Conservation (phyloP, 2,888 invertebrate species). For the Andrena minutula region DNA sequence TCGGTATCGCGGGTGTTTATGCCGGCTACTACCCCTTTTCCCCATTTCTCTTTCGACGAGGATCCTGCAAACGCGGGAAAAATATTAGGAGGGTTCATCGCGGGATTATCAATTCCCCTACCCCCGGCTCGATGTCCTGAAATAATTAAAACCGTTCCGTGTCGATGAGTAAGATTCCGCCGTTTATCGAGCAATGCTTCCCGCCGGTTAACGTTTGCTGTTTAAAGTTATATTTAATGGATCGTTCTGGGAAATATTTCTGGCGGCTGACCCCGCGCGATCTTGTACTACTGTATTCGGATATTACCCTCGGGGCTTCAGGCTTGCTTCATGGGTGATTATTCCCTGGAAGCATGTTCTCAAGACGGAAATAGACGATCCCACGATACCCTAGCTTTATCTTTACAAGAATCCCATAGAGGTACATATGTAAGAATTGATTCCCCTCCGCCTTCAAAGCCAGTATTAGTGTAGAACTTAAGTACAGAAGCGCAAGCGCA, state of each 20-base stretch:
- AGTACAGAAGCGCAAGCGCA: background rate
- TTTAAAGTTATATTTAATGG: too few species aligned
- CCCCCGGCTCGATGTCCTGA: background rate
- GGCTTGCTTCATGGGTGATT: too few species aligned
- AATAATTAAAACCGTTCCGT: conserved; percentile 43
- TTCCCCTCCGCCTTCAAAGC: background rate
- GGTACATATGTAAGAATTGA: too few species aligned
- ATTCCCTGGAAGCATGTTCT: too few species aligned
- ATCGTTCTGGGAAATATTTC: too few species aligned
- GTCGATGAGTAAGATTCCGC: background rate
- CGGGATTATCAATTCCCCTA: conserved; percentile 55
- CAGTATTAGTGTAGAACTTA: background rate
- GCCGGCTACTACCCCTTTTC: conserved; percentile 32
- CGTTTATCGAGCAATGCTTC: conserved; percentile 17
- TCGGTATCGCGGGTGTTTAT: conserved; percentile 60
- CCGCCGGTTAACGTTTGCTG: too few species aligned
- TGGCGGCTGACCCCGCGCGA: too few species aligned
- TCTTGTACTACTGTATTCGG: too few species aligned
- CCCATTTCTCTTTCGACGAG: conserved; percentile 42
- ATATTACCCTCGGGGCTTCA: too few species aligned
- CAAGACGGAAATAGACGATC: too few species aligned
- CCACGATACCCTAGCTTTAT: too few species aligned
- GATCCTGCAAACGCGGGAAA: conserved; percentile 31
- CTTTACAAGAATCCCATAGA: too few species aligned
- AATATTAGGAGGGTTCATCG: conserved; percentile 56